phyloP scores from a whole-genome alignment of 2,797 vertebrate genomes.

The Sebastes minor region DNA sequence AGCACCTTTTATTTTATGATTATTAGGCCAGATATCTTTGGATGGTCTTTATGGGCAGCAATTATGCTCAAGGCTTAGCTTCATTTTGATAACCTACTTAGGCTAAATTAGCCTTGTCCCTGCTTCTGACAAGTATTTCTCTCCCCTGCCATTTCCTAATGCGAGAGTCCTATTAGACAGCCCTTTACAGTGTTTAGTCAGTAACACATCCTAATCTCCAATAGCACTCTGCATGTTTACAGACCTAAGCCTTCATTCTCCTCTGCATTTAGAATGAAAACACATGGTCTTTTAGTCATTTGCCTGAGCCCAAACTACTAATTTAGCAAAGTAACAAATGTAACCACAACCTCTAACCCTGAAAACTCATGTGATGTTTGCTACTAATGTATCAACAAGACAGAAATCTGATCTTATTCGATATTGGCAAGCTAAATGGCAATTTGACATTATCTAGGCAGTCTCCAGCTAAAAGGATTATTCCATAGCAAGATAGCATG shows the following conservation, averaged over 20 bases:
- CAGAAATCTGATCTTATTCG: not conserved
- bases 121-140: conserved; percentile 11
- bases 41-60: conserved; percentile 49
- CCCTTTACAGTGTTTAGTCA: not conserved
- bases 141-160: conserved; percentile 26
- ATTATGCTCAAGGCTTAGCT: conserved; percentile 60
- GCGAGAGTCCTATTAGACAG: not conserved
- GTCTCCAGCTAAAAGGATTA: not conserved
- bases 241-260: not conserved
- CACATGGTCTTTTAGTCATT: not conserved
- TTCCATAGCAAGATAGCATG: not conserved
- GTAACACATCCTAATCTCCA: conserved; percentile 14
- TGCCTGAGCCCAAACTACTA: not conserved
- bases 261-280: conserved; percentile 33
- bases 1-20: conserved; percentile 27
- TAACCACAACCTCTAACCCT: not conserved
- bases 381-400: not conserved
- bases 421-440: not conserved
- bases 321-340: not conserved
- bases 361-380: not conserved
- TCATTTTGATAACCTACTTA: conserved; percentile 72
- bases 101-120: conserved; percentile 53
- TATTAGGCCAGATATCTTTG: conserved; percentile 74
- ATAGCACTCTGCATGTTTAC: conserved; percentile 12
- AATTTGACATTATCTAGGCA: not conserved